A percentile compares a stretch with the other conserved stretches of the same genome.
Conservation (phyloP, 1,140 invertebrate species). For the Tetragonula clypearis region DNA sequence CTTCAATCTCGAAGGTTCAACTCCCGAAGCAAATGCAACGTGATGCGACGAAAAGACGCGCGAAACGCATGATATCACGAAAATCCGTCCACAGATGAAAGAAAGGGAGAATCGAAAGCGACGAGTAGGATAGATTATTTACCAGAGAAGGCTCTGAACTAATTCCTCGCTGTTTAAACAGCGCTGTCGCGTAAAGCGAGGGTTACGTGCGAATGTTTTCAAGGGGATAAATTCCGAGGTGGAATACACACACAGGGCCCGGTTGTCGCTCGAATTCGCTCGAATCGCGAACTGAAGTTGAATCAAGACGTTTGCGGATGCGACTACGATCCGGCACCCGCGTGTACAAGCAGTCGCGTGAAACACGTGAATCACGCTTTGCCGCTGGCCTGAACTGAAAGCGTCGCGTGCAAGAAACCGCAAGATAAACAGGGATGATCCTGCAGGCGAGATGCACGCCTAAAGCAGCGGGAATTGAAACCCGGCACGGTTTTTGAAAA, state of each 20-base stretch:
- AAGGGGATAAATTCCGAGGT: slow-evolving; percentile 3
- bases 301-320: slow-evolving; percentile 33
- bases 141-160: background rate
- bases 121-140: background rate
- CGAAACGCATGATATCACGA: background rate
- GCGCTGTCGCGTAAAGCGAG: background rate
- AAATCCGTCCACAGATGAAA: background rate
- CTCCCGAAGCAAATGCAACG: background rate
- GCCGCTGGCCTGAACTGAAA: slow-evolving; percentile 14
- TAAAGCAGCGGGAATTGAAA: background rate
- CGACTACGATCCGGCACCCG: background rate
- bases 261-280: slow-evolving; percentile 20
- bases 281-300: slow-evolving; percentile 14
- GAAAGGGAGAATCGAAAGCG: background rate
- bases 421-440: slow-evolving; percentile 22
- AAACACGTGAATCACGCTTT: slow-evolving; percentile 26
- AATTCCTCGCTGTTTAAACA: background rate
- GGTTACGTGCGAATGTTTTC: background rate
- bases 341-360: too few species aligned
- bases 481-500: background rate
- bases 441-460: background rate
- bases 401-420: background rate
- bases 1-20: background rate
- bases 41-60: too few species aligned
- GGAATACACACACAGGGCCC: too few species aligned